phyloP scores from a whole-genome alignment of 2,888 invertebrate genomes.

The Lepidocyrtoides sp. region DNA sequence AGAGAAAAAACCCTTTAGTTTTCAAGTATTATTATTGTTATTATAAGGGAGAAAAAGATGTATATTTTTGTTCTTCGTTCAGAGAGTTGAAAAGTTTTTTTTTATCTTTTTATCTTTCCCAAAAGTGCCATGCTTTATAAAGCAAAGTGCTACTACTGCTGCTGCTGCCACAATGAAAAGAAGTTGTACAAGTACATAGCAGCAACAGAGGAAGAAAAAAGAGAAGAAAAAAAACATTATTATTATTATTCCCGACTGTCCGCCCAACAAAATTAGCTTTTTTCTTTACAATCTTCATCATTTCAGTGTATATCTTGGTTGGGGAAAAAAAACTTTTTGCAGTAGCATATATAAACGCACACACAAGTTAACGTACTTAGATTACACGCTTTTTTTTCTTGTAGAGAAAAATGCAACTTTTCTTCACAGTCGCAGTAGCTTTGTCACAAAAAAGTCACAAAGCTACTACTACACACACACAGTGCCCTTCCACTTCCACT shows the following conservation, averaged over 20 bases:
- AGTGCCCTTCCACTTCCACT: not conserved
- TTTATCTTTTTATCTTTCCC: conserved; percentile 86
- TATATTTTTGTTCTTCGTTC: conserved; percentile 70
- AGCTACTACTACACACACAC: not conserved
- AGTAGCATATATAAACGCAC: not conserved
- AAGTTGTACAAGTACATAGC: too few species aligned
- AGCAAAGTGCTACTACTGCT: conserved; percentile 31
- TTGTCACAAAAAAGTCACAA: not conserved
- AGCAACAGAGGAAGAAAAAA: not conserved
- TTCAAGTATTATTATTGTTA: not conserved
- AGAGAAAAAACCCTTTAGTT: conserved; percentile 41
- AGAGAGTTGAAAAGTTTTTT: conserved; percentile 84
- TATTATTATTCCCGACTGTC: conserved; percentile 85
- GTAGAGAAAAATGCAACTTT: conserved; percentile 51
- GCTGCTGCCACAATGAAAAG: conserved; percentile 72
- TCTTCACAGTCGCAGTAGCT: not conserved
- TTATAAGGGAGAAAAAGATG: conserved; percentile 46
- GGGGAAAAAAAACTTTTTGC: conserved; percentile 8
- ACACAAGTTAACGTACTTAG: not conserved
- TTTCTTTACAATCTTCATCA: conserved; percentile 53
- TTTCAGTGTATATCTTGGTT: not conserved
- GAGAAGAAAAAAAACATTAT: conserved; percentile 83
- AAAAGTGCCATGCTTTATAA: conserved; percentile 84
- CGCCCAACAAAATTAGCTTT: conserved; percentile 83
- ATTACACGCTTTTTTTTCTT: too few species aligned